phyloP scores from a whole-genome alignment of 2,888 invertebrate genomes.

The Agriopis aurantiaria region DNA sequence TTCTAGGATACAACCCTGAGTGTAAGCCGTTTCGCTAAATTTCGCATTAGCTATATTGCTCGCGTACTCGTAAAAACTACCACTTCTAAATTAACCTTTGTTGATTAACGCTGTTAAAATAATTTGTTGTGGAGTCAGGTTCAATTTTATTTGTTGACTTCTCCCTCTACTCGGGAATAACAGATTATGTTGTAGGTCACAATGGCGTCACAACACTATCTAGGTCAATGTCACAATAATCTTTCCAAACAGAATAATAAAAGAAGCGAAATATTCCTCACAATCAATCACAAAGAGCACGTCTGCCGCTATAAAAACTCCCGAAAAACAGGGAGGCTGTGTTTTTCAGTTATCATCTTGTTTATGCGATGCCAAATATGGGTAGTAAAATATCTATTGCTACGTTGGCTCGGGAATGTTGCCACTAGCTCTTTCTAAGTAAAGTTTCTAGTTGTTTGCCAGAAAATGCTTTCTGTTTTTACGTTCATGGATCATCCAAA shows the following conservation, averaged over 20 bases:
- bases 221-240: conserved; percentile 33
- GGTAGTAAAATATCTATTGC: conserved; percentile 55
- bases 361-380: conserved; percentile 61
- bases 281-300: conserved; percentile 55
- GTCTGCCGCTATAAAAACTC: conserved; percentile 51
- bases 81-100: too few relatives aligned
- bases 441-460: conserved; percentile 21
- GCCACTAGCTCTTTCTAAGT: conserved; percentile 23
- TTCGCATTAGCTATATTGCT: too few relatives aligned
- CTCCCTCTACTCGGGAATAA: neutral
- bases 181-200: conserved; percentile 9
- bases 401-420: conserved; percentile 45
- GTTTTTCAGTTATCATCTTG: conserved; percentile 58
- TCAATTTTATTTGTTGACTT: neutral
- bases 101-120: too few relatives aligned
- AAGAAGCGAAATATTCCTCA: conserved; percentile 41
- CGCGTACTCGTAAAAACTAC: too few relatives aligned
- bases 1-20: too few relatives aligned
- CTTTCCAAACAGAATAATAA: conserved; percentile 47
- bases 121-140: too few relatives aligned
- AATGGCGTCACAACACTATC: conserved; percentile 11
- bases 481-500: neutral
- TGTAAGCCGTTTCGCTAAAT: too few relatives aligned
- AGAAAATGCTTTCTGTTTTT: conserved; percentile 13
- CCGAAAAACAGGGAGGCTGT: conserved; percentile 50